A percentile compares a stretch with the other conserved stretches of the same genome.
Conservation (phyloP, 2,888 invertebrate genomes). For the Mesorhabditis sp. region DNA sequence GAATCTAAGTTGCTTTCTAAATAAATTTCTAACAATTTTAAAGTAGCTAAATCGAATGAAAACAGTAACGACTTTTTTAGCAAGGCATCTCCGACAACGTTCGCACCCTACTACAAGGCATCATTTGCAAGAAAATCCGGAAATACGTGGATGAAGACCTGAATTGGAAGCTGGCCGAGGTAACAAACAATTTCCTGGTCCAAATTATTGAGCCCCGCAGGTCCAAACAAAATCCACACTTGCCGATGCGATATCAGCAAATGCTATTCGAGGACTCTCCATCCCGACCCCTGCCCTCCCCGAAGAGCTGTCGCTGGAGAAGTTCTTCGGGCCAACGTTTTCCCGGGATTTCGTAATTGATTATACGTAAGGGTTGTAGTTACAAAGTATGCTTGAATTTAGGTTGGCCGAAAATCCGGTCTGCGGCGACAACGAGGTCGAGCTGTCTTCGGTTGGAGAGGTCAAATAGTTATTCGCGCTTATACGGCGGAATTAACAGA, state of each 20-base stretch:
- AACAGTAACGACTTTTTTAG: slow-evolving; percentile 13
- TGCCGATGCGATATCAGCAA: not conserved
- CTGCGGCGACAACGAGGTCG: slow-evolving; percentile 33
- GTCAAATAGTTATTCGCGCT: not conserved
- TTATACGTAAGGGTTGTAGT: not conserved
- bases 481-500: too few relatives aligned
- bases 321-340: slow-evolving; percentile 4
- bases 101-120: slow-evolving; percentile 33
- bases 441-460: slow-evolving; percentile 39
- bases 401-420: slow-evolving; percentile 38
- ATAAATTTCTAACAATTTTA: not conserved
- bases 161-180: slow-evolving; percentile 39
- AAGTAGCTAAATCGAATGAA: not conserved
- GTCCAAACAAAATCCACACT: not conserved
- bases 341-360: not conserved
- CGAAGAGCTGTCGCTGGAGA: not conserved
- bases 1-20: not conserved
- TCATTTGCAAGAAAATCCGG: slow-evolving; percentile 41
- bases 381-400: not conserved
- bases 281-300: not conserved
- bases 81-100: slow-evolving; percentile 46
- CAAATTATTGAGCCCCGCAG: not conserved
- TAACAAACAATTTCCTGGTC: slow-evolving; percentile 7
- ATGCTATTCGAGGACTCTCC: not conserved
- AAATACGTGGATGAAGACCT: slow-evolving; percentile 45